These are phyloP conservation scores for Armadillidium nasatum DNA, from an alignment of 1,140 invertebrate species.

Conservation along the genomic window DNA sequence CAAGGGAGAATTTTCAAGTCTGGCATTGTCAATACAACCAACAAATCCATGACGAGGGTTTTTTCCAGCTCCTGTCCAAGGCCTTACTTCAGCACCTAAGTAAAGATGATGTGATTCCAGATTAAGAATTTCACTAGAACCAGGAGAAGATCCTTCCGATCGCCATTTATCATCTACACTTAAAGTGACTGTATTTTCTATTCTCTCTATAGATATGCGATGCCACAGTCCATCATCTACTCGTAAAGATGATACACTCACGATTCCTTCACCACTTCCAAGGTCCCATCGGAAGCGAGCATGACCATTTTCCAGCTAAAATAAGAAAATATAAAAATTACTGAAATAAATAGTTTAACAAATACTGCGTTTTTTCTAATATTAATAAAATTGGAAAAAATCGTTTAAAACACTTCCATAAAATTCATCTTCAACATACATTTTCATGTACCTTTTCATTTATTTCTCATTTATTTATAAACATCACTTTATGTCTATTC, in stretches of 20 bases:
- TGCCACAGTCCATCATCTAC: conserved; percentile 89
- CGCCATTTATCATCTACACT: conserved; percentile 71
- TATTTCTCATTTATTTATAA: too few species aligned
- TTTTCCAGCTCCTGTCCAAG: conserved; percentile 37
- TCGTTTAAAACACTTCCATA: conserved; percentile 71
- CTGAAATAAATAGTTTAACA: not conserved
- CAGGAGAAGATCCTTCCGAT: conserved; percentile 72
- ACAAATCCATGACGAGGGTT: conserved; percentile 62
- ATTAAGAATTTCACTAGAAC: conserved; percentile 76
- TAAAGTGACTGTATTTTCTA: conserved; percentile 69
- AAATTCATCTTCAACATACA: conserved; percentile 47
- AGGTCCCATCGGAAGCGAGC: conserved; percentile 85
- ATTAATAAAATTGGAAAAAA: conserved; percentile 24
- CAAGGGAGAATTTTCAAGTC: conserved; percentile 67
- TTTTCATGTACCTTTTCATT: too few species aligned
- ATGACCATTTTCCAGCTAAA: conserved; percentile 61
- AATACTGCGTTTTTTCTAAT: not conserved
- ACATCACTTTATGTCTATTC: too few species aligned
- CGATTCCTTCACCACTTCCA: conserved; percentile 82
- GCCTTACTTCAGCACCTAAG: conserved; percentile 74
- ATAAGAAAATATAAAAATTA: conserved; percentile 51
- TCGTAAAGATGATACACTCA: conserved; percentile 65
- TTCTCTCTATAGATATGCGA: conserved; percentile 71
- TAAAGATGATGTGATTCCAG: conserved; percentile 77
- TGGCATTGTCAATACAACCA: conserved; percentile 85